Evolutionary conservation across 2,888 invertebrate genomes (phyloP).

Genomic region (Papilio demoleus): DNA sequence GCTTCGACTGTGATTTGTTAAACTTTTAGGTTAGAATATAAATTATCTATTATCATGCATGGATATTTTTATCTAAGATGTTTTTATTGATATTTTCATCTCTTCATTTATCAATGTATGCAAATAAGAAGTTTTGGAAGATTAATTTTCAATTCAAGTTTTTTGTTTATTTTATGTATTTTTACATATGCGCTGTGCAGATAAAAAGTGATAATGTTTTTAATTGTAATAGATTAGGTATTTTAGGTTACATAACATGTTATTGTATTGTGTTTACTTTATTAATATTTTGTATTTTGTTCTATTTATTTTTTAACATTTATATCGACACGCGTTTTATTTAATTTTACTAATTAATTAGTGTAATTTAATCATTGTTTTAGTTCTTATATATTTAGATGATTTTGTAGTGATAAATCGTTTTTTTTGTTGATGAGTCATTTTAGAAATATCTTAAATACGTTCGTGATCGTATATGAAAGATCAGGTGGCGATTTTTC

Average conservation of each 20-base stretch:
- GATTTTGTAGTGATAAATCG: neutral
- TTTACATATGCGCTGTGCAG: neutral
- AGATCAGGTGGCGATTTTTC: slow-evolving; percentile 12
- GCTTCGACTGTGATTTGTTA: slow-evolving; percentile 3
- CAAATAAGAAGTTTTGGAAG: slow-evolving; percentile 1
- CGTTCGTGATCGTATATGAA: neutral
- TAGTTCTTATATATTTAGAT: neutral
- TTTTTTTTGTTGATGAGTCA: neutral
- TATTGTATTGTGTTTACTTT: too few relatives aligned
- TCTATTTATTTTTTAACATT: neutral
- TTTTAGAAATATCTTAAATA: neutral
- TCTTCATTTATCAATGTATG: neutral
- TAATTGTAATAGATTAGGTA: neutral
- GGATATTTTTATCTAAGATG: neutral
- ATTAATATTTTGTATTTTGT: neutral
- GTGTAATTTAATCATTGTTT: neutral
- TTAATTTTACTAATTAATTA: neutral
- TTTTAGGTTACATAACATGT: neutral
- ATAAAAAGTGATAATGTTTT: neutral
- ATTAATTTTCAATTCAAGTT: neutral
- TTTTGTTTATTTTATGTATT: neutral
- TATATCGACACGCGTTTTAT: neutral
- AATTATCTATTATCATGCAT: neutral
- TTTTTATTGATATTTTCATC: neutral
- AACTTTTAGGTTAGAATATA: slow-evolving; percentile 31